Base-by-base conservation (phyloP, 2,888 invertebrate species). In the Microctonus hyperodae region DNA sequence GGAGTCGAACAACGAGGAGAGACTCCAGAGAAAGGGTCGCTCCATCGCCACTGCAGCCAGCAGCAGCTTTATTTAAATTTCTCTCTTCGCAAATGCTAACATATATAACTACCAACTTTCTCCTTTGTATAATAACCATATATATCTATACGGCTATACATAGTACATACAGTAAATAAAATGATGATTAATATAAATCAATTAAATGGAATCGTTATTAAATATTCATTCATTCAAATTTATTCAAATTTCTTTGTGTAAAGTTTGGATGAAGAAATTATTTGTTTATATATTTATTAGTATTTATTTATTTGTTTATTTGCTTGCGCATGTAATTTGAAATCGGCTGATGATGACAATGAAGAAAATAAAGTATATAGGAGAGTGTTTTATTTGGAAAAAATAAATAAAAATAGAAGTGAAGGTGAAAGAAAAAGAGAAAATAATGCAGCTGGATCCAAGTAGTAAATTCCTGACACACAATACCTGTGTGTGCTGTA, bases 1-100 rank as follows among this genome's bases (percentile, higher is more conserved):
- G 64, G 50, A 64, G 33, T 28, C 56, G 31, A 35, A n/a, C n/a
- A n/a, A n/a, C n/a, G n/a, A n/a, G n/a, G 11, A 22, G 50, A 58
- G 40, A 53, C 53, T 53, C 23, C 25, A 4, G 3, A 28, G 25
- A 23, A 3, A 25, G 23, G 53, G 25, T 53, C 25, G 23, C n/a
- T 22, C n/a, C 44, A 9, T 16, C 10, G n/a, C 9, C 10, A 44
- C n/a, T n/a, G 37, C 37, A 7, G 31, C 31, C 31, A 44, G 4
- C 44, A 44, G 16, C 44, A 44, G 16, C 16, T 44, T 16, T 44
- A 44, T 44, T 44, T 44, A 44, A 44, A 20, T 44, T n/a, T 37
- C 13, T 11, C 37, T 37, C 37, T 35, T 35, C 44, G 44, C n/a
- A 20, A 44, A 44, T 16, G 44, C 20, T 16, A 44, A 44, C 44